Evolutionary conservation across 2,888 invertebrate genomes (phyloP), one percentile per base, ranked within the genome.

Genomic region (Acrobasis repandana): DNA sequence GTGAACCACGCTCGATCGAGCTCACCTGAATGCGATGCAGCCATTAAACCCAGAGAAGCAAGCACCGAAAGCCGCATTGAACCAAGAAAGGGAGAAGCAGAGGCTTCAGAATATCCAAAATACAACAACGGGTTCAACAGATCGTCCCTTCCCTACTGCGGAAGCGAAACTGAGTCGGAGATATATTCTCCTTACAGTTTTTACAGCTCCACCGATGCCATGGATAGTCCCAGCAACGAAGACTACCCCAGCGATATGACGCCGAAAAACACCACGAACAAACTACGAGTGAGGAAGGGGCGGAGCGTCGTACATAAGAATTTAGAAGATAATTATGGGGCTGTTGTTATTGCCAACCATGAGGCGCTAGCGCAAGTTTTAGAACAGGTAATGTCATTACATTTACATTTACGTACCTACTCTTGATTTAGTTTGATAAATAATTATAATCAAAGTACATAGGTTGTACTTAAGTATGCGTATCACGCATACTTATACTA

Each of bases 301-400:
- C 93, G 97, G 64, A 96, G 96, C 82, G 95, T 97, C 67, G 96
- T 97, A 10, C 97, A 97, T 82, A 96, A 95, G 77, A 97, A 95
- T 80, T 93, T 97, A 66, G 97, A 97, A 80, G 97, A 97, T 79
- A 97, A 97, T 90, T 97, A 97, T 78, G 97, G 97, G 16, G 97
- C 97, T 49, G 97, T 97, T 43, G 95, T 97, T 67, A 95, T 97
- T 46, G 97, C 97, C 65, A 97, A 97, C 91, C 97, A 97, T 79
- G 97, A 97, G 87, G 97, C 97, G 9, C 93, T 97, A 18, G 96
- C 97, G 58, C 97, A 97, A 88, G 95, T 97, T 74, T 93, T 97
- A 67, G 97, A 97, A 88, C 97, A 97, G 94, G 97, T 97, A 87
- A 84, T 77, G 80, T 28, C 28, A 28, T 38, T 11, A 14, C 43